phyloP scores from a whole-genome alignment of 2,797 vertebrate genomes.

The Mormyrops attenuatus region DNA sequence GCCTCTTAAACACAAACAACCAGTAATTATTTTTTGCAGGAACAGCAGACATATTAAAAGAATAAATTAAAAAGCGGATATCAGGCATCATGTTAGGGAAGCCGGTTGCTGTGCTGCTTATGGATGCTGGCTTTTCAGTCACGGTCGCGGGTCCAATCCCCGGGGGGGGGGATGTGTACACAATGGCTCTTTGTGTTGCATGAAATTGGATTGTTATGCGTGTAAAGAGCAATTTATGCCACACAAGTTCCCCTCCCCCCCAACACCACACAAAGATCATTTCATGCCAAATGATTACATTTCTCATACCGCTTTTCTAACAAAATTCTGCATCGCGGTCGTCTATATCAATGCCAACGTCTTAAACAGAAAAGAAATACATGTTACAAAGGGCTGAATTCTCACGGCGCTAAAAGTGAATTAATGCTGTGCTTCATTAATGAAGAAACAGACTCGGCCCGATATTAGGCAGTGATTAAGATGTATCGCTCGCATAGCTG shows the following conservation, averaged over 20 bases:
- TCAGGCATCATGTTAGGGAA: not conserved
- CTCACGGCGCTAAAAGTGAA: constrained; percentile 24
- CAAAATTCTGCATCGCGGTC: not conserved
- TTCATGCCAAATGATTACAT: not conserved
- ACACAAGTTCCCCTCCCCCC: not conserved
- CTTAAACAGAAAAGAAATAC: not conserved
- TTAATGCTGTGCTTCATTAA: constrained; percentile 55
- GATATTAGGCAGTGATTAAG: constrained; percentile 43
- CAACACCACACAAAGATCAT: constrained; percentile 14
- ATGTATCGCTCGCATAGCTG: constrained; percentile 24
- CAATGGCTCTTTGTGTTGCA: constrained; percentile 18
- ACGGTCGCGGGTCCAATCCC: constrained; percentile 1
- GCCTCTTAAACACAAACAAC: not conserved
- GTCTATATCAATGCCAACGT: not conserved
- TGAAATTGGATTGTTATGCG: constrained; percentile 21
- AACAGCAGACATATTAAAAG: not conserved
- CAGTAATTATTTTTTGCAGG: not conserved
- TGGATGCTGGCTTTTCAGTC: not conserved
- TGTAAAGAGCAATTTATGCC: constrained; percentile 15
- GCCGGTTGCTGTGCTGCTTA: not conserved
- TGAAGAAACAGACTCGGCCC: constrained; percentile 44
- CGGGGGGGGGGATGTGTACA: not conserved
- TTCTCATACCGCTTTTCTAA: constrained; percentile 10
- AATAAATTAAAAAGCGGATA: not conserved
- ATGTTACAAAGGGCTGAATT: not conserved